Evolutionary conservation across 2,797 vertebrate genomes (phyloP), one percentile per base, ranked within the genome.

Genomic region (Anisognathus igniventris): DNA sequence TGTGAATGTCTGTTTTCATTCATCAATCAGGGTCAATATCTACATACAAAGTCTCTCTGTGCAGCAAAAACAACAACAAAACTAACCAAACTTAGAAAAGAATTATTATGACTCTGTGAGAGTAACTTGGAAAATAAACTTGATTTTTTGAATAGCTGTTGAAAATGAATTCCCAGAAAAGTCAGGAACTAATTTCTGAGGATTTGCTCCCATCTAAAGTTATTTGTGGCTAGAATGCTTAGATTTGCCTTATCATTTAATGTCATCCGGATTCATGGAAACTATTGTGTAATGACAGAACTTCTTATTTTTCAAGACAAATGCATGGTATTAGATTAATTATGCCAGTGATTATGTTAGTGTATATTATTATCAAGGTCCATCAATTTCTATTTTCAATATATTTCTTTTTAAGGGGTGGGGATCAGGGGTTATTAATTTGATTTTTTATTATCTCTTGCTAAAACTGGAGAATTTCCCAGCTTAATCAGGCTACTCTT

Each of bases 371-470:
- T 67, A 37, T 28, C 14, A 67, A 85, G 4, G 10, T 64, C 40
- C 18, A 62, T 13, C 4, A 74, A 53, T 6, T 8, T 73, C 5
- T 50, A 4, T 54, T 86, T 47, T 68, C 17, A 33, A 35, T 56
- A 48, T 13, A 35, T 27, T 22, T 58, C 0, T 51, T 81, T 81
- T 61, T 44, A 42, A 65, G 9, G 14, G 6, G 2, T 35, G 3
- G 17, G 7, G 8, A 1, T 33, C 2, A 3, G 3, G 0, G 0
- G 2, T n/a, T 47, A 33, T 24, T 48, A 25, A 3, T 21, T 67
- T 60, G 17, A 16, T 16, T 24, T 45, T 70, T 40, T 57, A 13
- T 11, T 72, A 53, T 61, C 12, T 7, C 25, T 28, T 65, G 17
- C 2, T 76, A 48, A 65, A 67, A 61, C 28, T 53, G 42, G n/a